Evolutionary conservation across 2,797 vertebrate genomes (phyloP), one percentile per base, ranked within the genome.

Genomic region (Spatula clypeata): DNA sequence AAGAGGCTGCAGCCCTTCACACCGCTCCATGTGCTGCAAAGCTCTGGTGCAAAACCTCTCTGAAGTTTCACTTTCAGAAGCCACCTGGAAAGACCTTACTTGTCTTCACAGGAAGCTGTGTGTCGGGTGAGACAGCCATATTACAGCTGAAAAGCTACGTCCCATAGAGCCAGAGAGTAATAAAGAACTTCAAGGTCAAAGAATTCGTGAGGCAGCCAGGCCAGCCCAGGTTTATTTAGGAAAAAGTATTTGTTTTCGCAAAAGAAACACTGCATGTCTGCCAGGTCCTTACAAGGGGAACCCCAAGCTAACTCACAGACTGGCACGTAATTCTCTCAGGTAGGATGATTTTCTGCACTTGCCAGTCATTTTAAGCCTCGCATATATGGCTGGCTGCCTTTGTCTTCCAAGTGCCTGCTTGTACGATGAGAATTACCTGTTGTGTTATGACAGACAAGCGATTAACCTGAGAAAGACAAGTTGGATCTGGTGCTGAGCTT

Each of bases 351-450:
- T 91, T 70, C 88, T 94, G 67, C 57, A 51, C 55, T 90, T 95
- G 88, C 67, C 83, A 85, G 55, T 92, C 88, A 93, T 61, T 71
- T 82, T 95, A 93, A 94, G 77, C 94, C 74, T 93, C 60, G 19
- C 53, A 31, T 82, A 29, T 79, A 82, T 0, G 21, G 77, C 80
- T 90, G 77, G 40, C 86, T 93, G 90, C 40, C 93, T 97, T 88
- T 94, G 94, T 95, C 77, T 95, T 95, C 97, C 96, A 95, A 98
- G 96, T 97, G 96, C 81, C 96, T 96, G 85, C 91, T 93, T 94
- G 94, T 92, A 94, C 90, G 94, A 84, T 94, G 82, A 84, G 91
- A 95, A 94, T 77, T 97, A 81, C 77, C 96, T 86, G 92, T 93
- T 97, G 96, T 98, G 94, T 97, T 97, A 86, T 93, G 93, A 95